Conservation (phyloP, 2,113 vertebrate genomes). For the Python bivittatus region DNA sequence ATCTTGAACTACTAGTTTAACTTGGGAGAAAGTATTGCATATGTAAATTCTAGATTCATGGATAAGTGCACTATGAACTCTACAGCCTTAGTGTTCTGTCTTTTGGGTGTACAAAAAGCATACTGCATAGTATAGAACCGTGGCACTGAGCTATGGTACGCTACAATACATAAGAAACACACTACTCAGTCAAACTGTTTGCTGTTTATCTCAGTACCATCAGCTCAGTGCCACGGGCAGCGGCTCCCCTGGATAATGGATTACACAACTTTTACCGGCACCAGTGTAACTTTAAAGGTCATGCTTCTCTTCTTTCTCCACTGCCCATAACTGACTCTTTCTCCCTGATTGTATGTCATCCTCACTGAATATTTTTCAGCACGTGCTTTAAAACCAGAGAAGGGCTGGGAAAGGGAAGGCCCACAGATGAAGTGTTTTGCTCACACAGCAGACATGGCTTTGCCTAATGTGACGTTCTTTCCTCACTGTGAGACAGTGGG, state of each 20-base stretch:
- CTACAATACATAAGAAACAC: background rate
- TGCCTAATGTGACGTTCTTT: slow-evolving; percentile 4
- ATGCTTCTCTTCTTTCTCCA: background rate
- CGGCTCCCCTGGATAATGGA: background rate
- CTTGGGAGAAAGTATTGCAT: background rate
- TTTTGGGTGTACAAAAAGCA: background rate
- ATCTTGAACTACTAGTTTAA: background rate
- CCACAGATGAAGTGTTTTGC: background rate
- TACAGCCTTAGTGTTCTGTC: background rate
- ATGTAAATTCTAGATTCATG: background rate
- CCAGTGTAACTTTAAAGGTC: background rate
- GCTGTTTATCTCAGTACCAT: background rate
- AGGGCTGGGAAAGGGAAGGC: background rate
- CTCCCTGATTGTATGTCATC: background rate
- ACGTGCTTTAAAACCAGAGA: background rate
- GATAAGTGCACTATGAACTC: background rate
- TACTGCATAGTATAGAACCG: background rate
- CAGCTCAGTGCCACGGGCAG: background rate
- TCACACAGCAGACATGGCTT: slow-evolving; percentile 18
- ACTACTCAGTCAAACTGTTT: background rate
- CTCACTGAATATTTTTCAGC: slow-evolving; percentile 4
- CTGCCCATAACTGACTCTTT: background rate
- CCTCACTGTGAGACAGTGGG: background rate
- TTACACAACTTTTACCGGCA: background rate
- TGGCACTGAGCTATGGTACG: background rate